Evolutionary conservation across 2,888 invertebrate species (phyloP).

Genomic region (Hipparchia sbordonii): DNA sequence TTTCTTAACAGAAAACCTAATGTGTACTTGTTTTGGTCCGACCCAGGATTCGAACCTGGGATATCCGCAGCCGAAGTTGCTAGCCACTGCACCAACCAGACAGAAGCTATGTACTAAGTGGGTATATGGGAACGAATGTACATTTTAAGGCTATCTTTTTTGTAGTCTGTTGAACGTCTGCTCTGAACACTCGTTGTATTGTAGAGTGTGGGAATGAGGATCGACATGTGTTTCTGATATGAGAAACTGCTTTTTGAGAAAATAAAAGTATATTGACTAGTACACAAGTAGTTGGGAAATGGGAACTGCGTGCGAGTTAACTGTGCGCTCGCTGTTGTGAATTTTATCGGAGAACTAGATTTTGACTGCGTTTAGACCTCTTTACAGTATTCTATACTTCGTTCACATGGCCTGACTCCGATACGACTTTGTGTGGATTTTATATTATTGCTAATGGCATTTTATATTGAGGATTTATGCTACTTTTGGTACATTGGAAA

Average conservation of each 20-base stretch:
- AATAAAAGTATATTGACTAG: slow-evolving; percentile 19
- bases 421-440: neutral
- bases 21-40: no score
- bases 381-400: no score
- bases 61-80: no score
- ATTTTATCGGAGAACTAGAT: neutral
- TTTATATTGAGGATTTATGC: no score
- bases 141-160: slow-evolving; percentile 1
- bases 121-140: neutral
- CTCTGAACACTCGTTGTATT: slow-evolving; percentile 12
- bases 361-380: neutral
- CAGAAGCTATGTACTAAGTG: no score
- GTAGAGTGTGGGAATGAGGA: slow-evolving; percentile 41
- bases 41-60: no score
- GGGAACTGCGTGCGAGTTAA: neutral
- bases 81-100: no score
- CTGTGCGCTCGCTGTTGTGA: neutral
- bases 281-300: neutral
- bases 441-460: neutral
- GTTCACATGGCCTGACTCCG: neutral
- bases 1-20: no score
- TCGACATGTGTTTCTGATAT: slow-evolving; percentile 41
- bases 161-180: slow-evolving; percentile 17
- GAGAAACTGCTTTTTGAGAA: slow-evolving; percentile 29
- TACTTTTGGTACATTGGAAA: no score